Percentiles rank a stretch among this genome's conserved stretches.
Conservation (phyloP, 2,113 vertebrate genomes). For the Nycticryphes semicollaris region DNA sequence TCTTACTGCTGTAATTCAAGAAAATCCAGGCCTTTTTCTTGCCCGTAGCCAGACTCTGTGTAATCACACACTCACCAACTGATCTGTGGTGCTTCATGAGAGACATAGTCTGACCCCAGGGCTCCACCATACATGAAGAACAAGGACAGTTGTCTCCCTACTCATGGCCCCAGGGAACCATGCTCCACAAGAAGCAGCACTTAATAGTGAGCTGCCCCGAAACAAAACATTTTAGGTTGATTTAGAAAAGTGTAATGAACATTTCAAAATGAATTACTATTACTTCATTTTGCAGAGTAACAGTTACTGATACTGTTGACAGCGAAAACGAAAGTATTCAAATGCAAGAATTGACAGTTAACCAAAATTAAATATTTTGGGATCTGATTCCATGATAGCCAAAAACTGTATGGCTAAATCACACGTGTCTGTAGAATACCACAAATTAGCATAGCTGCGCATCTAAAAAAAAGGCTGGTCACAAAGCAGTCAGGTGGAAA, state of each 20-base stretch:
- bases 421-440: neutral
- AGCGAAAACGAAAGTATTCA: neutral
- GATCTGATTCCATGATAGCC: neutral
- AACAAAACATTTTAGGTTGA: neutral
- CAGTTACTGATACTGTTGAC: neutral
- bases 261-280: neutral
- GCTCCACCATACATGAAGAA: neutral
- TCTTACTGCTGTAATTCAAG: neutral
- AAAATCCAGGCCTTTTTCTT: neutral
- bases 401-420: neutral
- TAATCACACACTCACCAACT: neutral
- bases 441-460: neutral
- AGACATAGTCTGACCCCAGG: neutral
- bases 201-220: neutral
- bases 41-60: neutral
- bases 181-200: too few relatives aligned
- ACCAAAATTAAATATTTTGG: neutral
- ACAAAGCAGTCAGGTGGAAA: neutral
- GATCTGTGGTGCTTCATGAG: neutral
- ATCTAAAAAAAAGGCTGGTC: neutral
- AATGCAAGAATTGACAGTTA: neutral
- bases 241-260: neutral
- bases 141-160: neutral
- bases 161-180: neutral
- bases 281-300: neutral